phyloP scores from a whole-genome alignment of 1,140 invertebrate species.

The Lucilia sericata region DNA sequence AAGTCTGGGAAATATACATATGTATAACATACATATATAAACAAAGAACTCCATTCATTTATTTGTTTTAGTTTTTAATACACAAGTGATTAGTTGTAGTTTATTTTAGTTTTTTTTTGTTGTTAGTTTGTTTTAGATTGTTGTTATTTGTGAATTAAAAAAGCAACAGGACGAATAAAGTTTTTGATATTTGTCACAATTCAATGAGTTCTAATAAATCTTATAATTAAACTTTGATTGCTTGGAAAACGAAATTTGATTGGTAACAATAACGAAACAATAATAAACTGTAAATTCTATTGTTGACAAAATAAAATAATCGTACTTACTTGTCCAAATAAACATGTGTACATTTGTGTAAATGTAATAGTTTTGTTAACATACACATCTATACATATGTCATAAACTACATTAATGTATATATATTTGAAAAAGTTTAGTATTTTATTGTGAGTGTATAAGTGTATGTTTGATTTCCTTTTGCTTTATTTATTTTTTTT shows the following conservation, averaged over 20 bases:
- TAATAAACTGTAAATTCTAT: conserved; percentile 41
- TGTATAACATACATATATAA: background rate
- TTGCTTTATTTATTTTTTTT: background rate
- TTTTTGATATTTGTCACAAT: background rate
- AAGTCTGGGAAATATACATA: background rate
- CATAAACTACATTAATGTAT: background rate
- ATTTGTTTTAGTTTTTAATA: background rate
- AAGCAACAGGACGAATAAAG: background rate
- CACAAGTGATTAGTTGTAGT: conserved; percentile 10
- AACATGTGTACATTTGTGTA: background rate
- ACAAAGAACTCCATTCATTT: background rate
- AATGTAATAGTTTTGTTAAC: background rate
- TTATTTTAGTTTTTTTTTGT: background rate
- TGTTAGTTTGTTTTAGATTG: background rate
- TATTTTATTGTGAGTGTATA: background rate
- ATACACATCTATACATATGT: background rate
- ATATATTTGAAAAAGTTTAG: conserved; percentile 18
- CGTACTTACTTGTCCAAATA: background rate
- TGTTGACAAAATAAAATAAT: background rate
- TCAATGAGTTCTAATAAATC: conserved; percentile 37
- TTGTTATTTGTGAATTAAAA: background rate
- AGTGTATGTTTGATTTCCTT: background rate
- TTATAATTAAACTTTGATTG: conserved; percentile 44
- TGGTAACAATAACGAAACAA: conserved; percentile 36
- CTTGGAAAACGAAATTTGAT: conserved; percentile 41